These are phyloP conservation scores for Limosa lapponica DNA, from an alignment of 2,797 vertebrate genomes.

Conservation along the genomic window DNA sequence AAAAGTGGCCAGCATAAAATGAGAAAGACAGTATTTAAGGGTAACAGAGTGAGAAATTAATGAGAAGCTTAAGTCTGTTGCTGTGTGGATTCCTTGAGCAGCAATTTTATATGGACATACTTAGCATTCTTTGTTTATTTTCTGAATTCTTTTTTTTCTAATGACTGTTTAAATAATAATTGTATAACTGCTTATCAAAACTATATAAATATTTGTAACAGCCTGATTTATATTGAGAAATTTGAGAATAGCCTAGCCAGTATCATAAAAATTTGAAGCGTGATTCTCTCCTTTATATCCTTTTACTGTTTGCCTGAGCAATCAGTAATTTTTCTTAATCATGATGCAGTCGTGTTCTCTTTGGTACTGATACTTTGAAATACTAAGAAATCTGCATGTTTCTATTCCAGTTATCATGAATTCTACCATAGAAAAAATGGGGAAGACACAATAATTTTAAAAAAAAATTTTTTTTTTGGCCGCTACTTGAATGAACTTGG, in stretches of 20 bases:
- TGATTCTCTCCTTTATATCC: neutral
- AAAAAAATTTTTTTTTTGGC: neutral
- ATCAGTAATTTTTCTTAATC: neutral
- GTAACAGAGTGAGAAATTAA: neutral
- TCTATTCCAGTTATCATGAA: neutral
- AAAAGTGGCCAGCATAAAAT: neutral
- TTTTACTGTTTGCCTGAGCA: neutral
- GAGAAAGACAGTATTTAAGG: neutral
- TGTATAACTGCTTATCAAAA: neutral
- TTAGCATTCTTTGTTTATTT: neutral
- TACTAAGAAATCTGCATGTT: neutral
- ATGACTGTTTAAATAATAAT: neutral
- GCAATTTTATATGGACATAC: neutral
- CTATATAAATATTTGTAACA: neutral
- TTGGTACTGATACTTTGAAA: neutral
- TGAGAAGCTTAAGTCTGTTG: neutral
- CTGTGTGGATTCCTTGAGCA: neutral
- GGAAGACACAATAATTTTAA: neutral
- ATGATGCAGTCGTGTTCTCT: neutral
- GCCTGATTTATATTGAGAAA: neutral
- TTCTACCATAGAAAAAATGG: neutral
- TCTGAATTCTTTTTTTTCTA: neutral
- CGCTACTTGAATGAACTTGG: slow-evolving; percentile 3
- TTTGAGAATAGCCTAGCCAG: neutral
- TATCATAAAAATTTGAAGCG: neutral